These are phyloP conservation scores for Germaria angustata DNA, from an alignment of 2,888 invertebrate genomes.

Conservation along the genomic window DNA sequence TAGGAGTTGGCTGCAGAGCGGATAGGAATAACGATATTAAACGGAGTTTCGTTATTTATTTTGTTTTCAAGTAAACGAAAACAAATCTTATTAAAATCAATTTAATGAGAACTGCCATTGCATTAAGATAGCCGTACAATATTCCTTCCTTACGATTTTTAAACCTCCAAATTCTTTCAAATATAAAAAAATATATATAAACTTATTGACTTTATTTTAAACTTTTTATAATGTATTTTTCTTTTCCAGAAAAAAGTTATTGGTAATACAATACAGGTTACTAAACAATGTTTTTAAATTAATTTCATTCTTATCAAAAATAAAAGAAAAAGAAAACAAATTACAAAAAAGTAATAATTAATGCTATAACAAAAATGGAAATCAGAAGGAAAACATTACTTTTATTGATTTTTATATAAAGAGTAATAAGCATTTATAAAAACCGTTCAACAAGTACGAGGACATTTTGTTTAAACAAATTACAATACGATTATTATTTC, in stretches of 20 bases:
- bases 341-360: constrained; percentile 49
- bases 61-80: no score
- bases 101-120: no score
- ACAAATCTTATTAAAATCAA: no score
- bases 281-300: constrained; percentile 43
- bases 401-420: constrained; percentile 35
- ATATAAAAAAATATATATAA: no score
- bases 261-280: constrained; percentile 49
- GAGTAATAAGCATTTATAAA: constrained; percentile 22
- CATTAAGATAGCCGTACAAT: no score
- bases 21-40: no score
- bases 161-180: not conserved
- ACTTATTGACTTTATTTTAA: constrained; percentile 43
- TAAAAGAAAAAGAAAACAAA: constrained; percentile 49
- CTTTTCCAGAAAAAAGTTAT: constrained; percentile 38
- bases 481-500: constrained; percentile 56
- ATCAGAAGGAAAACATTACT: constrained; percentile 54
- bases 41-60: no score
- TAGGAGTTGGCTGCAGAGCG: no score
- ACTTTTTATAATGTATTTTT: constrained; percentile 16
- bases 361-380: constrained; percentile 61
- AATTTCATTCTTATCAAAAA: constrained; percentile 18
- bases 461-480: constrained; percentile 45
- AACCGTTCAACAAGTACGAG: constrained; percentile 51
- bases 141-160: not conserved